Percentiles rank a stretch among this genome's conserved stretches.
Conservation (phyloP, 2,113 vertebrate genomes). For the Chionomys nivalis region DNA sequence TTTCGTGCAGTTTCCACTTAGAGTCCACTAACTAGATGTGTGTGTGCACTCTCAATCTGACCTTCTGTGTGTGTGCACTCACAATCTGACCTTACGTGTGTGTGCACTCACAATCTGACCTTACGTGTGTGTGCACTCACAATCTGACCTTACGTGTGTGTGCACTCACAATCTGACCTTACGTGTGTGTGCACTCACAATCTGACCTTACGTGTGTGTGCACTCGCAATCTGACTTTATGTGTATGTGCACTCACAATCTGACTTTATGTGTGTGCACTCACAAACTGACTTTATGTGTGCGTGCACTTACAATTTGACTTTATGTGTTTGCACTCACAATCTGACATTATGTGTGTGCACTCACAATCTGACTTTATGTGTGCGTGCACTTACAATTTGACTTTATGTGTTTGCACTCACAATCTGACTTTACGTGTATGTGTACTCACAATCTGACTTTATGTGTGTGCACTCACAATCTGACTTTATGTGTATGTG, state of each 20-base stretch:
- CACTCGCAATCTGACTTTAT: not conserved
- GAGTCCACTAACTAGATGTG: not conserved
- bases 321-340: too few relatives aligned
- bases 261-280: not conserved
- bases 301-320: not conserved
- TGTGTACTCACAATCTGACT: not conserved
- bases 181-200: too few relatives aligned
- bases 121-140: too few relatives aligned
- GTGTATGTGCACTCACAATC: not conserved
- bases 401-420: not conserved
- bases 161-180: not conserved
- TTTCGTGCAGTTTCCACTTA: constrained; percentile 18
- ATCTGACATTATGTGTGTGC: too few relatives aligned
- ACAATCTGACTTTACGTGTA: not conserved
- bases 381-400: not conserved
- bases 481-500: too few relatives aligned
- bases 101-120: too few relatives aligned
- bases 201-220: not conserved
- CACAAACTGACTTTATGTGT: not conserved
- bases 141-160: not conserved
- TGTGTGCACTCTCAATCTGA: too few relatives aligned
- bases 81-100: too few relatives aligned
- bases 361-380: not conserved
- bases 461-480: not conserved
- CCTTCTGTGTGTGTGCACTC: not conserved